phyloP scores from a whole-genome alignment of 1,140 invertebrate species.

The Aphelenchoides fujianensis region DNA sequence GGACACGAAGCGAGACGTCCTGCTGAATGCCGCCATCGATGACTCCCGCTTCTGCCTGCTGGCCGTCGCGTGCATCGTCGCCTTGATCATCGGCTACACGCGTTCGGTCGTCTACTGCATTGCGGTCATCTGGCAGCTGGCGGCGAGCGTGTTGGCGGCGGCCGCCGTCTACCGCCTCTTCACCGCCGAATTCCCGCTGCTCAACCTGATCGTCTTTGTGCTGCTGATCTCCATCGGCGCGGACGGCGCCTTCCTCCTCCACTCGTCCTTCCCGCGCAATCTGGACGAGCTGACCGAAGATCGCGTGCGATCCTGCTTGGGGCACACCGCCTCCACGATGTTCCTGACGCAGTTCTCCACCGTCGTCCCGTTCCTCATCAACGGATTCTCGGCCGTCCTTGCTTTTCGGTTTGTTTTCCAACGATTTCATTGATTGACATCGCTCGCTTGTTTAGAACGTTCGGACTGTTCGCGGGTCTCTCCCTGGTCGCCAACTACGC shows the following conservation, averaged over 20 bases:
- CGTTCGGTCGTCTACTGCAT: slow-evolving; percentile 35
- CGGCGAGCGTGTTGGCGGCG: slow-evolving; percentile 17
- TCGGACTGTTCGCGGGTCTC: slow-evolving; percentile 59
- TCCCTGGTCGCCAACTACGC: slow-evolving; percentile 59
- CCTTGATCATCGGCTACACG: slow-evolving; percentile 23
- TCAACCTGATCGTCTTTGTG: slow-evolving; percentile 60
- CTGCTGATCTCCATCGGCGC: slow-evolving; percentile 57
- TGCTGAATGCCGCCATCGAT: slow-evolving; percentile 38
- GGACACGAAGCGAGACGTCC: slow-evolving; percentile 45
- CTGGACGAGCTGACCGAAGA: slow-evolving; percentile 33
- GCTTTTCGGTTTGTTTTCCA: slow-evolving; percentile 53
- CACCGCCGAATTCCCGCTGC: slow-evolving; percentile 55
- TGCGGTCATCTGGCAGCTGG: slow-evolving; percentile 39
- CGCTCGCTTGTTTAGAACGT: slow-evolving; percentile 45
- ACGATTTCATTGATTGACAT: slow-evolving; percentile 5
- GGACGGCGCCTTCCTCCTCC: slow-evolving; percentile 58
- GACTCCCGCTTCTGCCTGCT: slow-evolving; percentile 44
- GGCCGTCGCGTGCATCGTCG: slow-evolving; percentile 37
- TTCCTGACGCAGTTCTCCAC: slow-evolving; percentile 61
- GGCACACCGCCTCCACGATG: slow-evolving; percentile 55
- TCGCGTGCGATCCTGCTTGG: slow-evolving; percentile 35
- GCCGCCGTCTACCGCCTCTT: slow-evolving; percentile 32
- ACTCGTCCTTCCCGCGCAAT: slow-evolving; percentile 44
- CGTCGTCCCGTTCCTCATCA: slow-evolving; percentile 57
- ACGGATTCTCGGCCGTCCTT: slow-evolving; percentile 55